Conservation (phyloP, 2,113 vertebrate genomes). For the Sapayoa aenigma region DNA sequence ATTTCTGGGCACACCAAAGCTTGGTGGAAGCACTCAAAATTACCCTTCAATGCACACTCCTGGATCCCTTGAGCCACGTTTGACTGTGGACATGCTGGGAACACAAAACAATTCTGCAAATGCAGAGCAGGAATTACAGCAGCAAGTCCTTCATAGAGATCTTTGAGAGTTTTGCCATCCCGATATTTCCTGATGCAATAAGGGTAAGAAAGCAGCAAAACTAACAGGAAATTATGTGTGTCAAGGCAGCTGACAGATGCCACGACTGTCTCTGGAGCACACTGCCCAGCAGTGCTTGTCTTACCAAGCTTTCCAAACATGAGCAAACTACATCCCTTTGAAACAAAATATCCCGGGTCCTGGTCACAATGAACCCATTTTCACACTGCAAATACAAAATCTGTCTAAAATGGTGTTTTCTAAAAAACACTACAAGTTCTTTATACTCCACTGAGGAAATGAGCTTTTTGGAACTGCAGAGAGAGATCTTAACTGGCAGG, state of each 20-base stretch:
- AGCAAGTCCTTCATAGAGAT: background rate
- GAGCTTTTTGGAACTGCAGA: background rate
- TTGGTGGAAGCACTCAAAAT: too few species aligned
- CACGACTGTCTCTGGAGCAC: background rate
- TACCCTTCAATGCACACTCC: background rate
- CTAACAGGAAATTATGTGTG: background rate
- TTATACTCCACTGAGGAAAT: background rate
- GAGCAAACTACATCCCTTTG: background rate
- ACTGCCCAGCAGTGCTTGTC: background rate
- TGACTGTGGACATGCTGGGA: background rate
- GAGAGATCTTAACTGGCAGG: background rate
- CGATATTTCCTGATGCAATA: background rate
- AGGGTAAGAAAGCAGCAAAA: background rate
- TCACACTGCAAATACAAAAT: background rate
- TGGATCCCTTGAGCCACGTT: background rate
- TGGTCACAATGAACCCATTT: background rate
- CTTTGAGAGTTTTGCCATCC: background rate
- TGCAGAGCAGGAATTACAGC: background rate
- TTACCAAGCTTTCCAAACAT: background rate
- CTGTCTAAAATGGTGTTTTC: fast-evolving
- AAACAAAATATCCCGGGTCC: background rate
- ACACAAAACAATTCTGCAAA: background rate
- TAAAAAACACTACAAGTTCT: background rate
- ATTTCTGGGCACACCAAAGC: background rate
- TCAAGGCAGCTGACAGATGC: background rate